Conservation (phyloP, 1,140 invertebrate species). For the Anadara kagoshimensis region DNA sequence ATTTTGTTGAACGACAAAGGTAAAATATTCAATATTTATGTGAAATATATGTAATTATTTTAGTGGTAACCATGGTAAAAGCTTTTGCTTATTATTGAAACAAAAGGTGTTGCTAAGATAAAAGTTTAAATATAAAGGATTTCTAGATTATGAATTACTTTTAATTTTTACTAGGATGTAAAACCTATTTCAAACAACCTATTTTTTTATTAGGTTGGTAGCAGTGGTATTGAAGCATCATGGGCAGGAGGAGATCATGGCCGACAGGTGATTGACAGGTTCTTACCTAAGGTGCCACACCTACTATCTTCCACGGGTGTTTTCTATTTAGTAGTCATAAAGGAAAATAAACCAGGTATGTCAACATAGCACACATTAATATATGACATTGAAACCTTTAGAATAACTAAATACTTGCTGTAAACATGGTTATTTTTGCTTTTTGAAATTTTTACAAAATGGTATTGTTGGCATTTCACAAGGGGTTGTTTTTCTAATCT, state of each 20-base stretch:
- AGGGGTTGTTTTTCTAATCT: too few relatives aligned
- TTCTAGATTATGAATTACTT: neutral
- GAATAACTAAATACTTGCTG: too few relatives aligned
- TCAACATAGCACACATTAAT: neutral
- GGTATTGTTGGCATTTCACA: too few relatives aligned
- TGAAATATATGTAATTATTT: neutral
- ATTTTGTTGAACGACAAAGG: too few relatives aligned
- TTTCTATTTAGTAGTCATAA: slow-evolving; percentile 89
- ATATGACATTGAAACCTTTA: too few relatives aligned
- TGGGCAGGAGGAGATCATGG: slow-evolving; percentile 92
- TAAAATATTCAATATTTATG: too few relatives aligned
- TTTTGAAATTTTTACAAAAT: too few relatives aligned
- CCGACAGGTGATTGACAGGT: slow-evolving; percentile 84
- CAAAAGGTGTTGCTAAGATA: neutral
- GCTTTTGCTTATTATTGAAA: neutral
- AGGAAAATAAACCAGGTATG: slow-evolving; percentile 84
- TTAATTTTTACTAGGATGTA: neutral
- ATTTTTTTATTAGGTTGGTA: slow-evolving; percentile 62
- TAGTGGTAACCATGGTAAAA: neutral
- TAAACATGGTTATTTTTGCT: too few relatives aligned
- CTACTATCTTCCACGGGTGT: slow-evolving; percentile 83
- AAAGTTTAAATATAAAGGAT: neutral
- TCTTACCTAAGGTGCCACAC: slow-evolving; percentile 81
- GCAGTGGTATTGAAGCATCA: slow-evolving; percentile 72
- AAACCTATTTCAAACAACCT: neutral